These are phyloP conservation scores for Sitta europaea DNA, from an alignment of 2,113 vertebrate genomes.

Conservation along the genomic window DNA sequence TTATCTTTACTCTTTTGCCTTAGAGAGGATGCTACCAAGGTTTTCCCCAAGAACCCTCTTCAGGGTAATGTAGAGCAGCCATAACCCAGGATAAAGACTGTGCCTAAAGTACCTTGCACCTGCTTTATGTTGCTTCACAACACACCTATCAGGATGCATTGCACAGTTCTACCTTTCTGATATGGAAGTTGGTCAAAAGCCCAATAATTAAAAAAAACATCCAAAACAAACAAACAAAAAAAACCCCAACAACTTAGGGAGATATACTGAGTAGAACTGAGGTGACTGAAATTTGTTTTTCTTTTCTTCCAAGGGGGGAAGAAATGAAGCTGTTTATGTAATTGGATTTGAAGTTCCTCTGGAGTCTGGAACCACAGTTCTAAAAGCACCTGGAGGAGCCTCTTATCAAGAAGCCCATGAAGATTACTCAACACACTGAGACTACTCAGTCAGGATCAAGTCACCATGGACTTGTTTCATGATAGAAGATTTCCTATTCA, in stretches of 20 bases:
- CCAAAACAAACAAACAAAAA: too few species aligned
- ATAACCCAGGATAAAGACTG: not conserved
- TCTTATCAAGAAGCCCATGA: not conserved
- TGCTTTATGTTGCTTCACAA: not conserved
- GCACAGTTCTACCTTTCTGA: not conserved
- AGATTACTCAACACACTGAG: not conserved
- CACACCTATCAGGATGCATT: accelerated
- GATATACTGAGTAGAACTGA: not conserved
- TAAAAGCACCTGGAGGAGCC: accelerated
- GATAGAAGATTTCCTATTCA: not conserved
- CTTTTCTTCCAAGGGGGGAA: not conserved
- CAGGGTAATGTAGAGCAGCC: not conserved
- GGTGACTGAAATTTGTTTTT: not conserved
- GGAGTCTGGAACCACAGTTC: not conserved
- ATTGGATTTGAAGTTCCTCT: not conserved
- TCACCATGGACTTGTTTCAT: not conserved
- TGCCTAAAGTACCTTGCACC: not conserved
- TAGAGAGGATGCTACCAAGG: not conserved
- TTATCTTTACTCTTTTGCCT: not conserved
- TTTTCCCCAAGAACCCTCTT: not conserved
- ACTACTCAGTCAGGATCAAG: not conserved
- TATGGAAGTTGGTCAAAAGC: not conserved
- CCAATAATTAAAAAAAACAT: not conserved
- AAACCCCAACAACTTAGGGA: too few species aligned
- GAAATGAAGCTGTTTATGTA: not conserved